phyloP scores from a whole-genome alignment of 2,888 invertebrate genomes.

The Physocephala rufipes region DNA sequence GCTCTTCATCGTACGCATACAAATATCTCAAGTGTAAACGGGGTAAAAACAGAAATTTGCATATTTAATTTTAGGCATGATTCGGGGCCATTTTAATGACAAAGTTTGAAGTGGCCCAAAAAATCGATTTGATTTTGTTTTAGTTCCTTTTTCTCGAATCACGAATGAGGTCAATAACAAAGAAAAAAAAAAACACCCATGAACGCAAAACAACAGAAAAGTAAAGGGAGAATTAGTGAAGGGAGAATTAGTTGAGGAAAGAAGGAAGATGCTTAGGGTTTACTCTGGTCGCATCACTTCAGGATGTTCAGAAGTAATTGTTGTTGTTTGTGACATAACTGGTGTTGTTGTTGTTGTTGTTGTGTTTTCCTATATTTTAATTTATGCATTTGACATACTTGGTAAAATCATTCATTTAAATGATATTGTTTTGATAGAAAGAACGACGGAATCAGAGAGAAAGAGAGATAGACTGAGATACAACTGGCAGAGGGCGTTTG shows the following conservation, averaged over 20 bases:
- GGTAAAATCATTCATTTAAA: not conserved
- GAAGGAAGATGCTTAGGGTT: too few species aligned
- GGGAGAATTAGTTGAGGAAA: too few species aligned
- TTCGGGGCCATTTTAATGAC: not conserved
- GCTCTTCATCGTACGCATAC: too few species aligned
- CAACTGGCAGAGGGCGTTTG: not conserved
- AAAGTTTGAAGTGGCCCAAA: not conserved
- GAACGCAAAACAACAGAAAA: too few species aligned
- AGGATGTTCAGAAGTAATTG: too few species aligned
- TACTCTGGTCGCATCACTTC: too few species aligned
- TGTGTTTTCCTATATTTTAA: too few species aligned
- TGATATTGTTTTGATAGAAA: not conserved
- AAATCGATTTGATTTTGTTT: not conserved
- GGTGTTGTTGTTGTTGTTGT: too few species aligned
- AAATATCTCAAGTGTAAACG: not conserved
- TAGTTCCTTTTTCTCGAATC: not conserved
- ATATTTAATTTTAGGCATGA: not conserved
- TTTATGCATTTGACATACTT: not conserved
- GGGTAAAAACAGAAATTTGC: slow-evolving; percentile 1
- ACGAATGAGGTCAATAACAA: too few species aligned
- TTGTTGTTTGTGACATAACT: too few species aligned
- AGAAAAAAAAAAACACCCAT: too few species aligned
- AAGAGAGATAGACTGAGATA: not conserved
- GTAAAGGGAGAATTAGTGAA: too few species aligned
- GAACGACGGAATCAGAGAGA: not conserved